Base-by-base conservation (phyloP, 2,888 invertebrate genomes). In the Pandemis corylana region DNA sequence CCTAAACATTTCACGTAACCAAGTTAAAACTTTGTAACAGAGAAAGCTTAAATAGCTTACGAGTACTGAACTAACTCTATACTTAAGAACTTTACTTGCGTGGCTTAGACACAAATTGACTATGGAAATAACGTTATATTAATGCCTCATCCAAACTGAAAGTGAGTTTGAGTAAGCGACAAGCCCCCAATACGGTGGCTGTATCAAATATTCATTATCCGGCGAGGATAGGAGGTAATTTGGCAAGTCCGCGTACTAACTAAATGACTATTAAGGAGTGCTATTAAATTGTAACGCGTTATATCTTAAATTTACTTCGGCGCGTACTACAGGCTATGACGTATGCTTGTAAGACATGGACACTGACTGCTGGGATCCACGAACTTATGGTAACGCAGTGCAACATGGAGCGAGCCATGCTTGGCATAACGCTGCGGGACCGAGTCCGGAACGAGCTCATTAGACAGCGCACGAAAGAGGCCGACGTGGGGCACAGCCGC, bases 141-240 rank as follows among this genome's bases (percentile, higher is more conserved):
- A 65, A 61, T 74, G 42, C 74, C 76, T 62, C 65, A 64, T 76
- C 76, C 76, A 74, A 71, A 64, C 66, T 10, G 51, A 53, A 49
- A 62, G 63, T 56, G 46, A 51, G 13, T 75, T 51, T 20, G 15
- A 62, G 71, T 61, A 46, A 46, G 74, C 79, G 79, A 80, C 83
- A 83, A 86, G 84, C 85, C 81, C 78, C 85, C 88, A 86, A 91
- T 91, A 86, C 85, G 84, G 83, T 81, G 83, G 85, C 85, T 85
- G 86, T 89, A 92, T 91, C 91, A 92, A 90, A 92, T 92, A 92
- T 91, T 92, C 91, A 92, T 92, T 91, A 91, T 90, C 90, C 85
- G 83, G 82, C 84, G 85, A 84, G 85, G 87, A 85, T 87, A 41
- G 64, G 87, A 84, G 66, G 66, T 56, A 75, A 75, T 75, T 75